Conservation (phyloP, 2,888 invertebrate genomes). For the Trachelus tabidus region DNA sequence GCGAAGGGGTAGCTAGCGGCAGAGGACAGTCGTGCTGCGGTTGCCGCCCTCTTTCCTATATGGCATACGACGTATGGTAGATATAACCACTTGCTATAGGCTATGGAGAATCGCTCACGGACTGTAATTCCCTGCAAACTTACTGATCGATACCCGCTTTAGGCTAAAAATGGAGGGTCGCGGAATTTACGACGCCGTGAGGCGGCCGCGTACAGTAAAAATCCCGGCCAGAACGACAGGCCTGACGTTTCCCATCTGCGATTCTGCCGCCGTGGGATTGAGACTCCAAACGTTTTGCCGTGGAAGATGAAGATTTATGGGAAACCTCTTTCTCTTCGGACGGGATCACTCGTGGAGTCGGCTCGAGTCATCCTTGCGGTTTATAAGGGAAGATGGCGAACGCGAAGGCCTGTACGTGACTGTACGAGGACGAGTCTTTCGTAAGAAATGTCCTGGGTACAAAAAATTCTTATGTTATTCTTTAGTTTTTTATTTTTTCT, state of each 20-base stretch:
- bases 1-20: constrained; percentile 27
- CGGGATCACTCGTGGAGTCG: not conserved
- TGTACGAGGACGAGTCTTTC: not conserved
- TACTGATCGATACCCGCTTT: constrained; percentile 58
- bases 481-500: not conserved
- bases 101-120: constrained; percentile 54
- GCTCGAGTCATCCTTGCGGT: not conserved
- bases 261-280: constrained; percentile 5
- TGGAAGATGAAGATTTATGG: not conserved
- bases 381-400: not conserved
- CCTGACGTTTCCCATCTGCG: constrained; percentile 25
- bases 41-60: constrained; percentile 61
- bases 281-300: not conserved
- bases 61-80: constrained; percentile 59
- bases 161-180: constrained; percentile 32
- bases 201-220: constrained; percentile 33
- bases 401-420: not conserved
- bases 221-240: constrained; percentile 33
- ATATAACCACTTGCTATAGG: constrained; percentile 61
- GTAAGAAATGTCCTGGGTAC: not conserved
- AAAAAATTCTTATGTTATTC: not conserved
- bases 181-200: constrained; percentile 32
- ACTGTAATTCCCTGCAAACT: constrained; percentile 55
- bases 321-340: not conserved
- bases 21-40: constrained; percentile 62